Base-by-base conservation (phyloP, 2,113 vertebrate species). In the Lasiurus borealis region DNA sequence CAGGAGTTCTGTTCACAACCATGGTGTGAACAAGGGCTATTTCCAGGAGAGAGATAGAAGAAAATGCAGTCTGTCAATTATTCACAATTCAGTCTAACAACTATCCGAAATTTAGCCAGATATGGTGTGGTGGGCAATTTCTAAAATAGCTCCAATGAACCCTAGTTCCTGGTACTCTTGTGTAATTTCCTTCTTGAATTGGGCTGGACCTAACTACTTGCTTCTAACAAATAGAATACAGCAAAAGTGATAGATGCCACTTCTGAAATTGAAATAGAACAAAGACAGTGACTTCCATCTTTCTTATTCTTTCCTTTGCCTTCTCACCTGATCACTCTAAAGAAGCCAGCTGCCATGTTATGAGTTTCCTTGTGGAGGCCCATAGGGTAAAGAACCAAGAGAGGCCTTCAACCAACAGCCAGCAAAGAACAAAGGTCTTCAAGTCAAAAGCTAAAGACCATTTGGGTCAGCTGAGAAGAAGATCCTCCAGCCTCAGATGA, bases 21-120 rank as follows among this genome's bases (percentile, higher is more conserved):
- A 12, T 59, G 44, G 96, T 93, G 96, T 90, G 96, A 97, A 96
- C 27, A 40, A 78, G 66, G 88, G 29, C 92, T 95, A 48, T 93
- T 96, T 96, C 77, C 88, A 92, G 95, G 73, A 50, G 68, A 95
- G 21, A 77, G 86, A 52, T 10, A 66, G 93, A 89, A 75, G 71
- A 91, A 85, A 66, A 50, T 1, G 27, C 48, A 31, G 76, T 66
- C 95, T 94, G 81, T 94, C 72, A 86, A 54, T 96, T 93, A 77
- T 64, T 96, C 90, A 92, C 73, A 84, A 82, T 77, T 75, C 46
- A 50, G 88, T 91, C 90, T 95, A 71, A 83, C 89, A 85, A 34
- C 84, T 86, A 12, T 76, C 71, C 34, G 15, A 86, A 91, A 48
- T 73, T 34, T 40, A 54, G 84, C 71, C 75, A 82, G 69, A 54